Base-by-base conservation (phyloP, 2,113 vertebrate species). In the Jacana jacana region DNA sequence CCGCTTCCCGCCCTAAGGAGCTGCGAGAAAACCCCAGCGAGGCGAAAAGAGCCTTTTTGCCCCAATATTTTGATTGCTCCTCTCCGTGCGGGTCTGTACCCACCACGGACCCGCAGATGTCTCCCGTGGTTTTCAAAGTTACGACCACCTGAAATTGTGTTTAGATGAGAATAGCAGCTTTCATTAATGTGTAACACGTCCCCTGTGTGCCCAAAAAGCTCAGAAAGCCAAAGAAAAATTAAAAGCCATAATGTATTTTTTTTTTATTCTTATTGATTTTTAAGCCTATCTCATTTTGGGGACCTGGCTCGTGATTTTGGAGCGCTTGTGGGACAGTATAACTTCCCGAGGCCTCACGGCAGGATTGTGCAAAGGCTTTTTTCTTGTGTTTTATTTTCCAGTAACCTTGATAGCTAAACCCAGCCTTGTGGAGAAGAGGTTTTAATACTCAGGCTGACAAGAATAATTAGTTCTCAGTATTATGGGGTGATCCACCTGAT, bases 181-280 rank as follows among this genome's bases (percentile, higher is more conserved):
- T 96, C 95, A 95, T 94, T 96, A 95, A 87, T 30, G 70, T 70
- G 73, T 90, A 96, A 94, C 93, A 42, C 3, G 9, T 96, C 92
- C 93, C 95, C 40, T n/a, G 92, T 85, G 93, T 92, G 86, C 86
- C 69, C 58, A 91, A 86, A 95, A 94, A 44, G 44, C 91, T 91
- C 95, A 57, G 96, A 95, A 95, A 96, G 88, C 81, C 4, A 44
- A 76, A 91, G 86, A 94, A 94, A 96, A 97, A 97, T 96, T 96
- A 93, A 93, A 97, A 95, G 72, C 80, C 66, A 54, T 94, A 91
- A 96, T 80, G 92, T 92, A 92, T 69, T 94, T 96, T 92, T 94
- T 96, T 94, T 77, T 93, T 69, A 94, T 93, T 96, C 89, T 89
- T 97, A 97, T 97, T 97, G 96, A 97, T 97, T 96, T 96, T 94